Base-by-base conservation (phyloP, 2,113 vertebrate species). In the Antigone vipio region DNA sequence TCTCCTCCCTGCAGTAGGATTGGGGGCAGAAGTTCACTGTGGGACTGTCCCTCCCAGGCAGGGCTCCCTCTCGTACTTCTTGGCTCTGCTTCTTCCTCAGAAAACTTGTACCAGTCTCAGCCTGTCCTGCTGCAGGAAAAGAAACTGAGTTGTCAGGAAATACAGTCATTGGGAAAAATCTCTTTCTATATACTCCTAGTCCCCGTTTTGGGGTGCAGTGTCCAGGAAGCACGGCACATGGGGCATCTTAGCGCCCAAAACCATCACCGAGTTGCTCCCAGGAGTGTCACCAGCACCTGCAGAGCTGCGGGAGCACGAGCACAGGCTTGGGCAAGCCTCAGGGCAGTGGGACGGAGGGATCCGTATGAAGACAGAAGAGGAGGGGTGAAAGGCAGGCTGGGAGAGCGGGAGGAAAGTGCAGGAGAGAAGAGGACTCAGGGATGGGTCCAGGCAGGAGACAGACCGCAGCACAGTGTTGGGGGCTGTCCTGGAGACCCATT, bases 171-270 rank as follows among this genome's bases (percentile, higher is more conserved):
- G 35, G 47, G 68, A 27, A 35, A 63, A 59, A 32, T 10, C 53
- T 56, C 49, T 63, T 40, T 35, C 42, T 47, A 0, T 0, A 0
- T 10, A 40, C 6, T 20, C n/a, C 44, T 13, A 6, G 17, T 38
- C 14, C 34, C 44, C 6, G 3, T 45, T 12, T 32, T 15, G 19
- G 76, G 42, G 13, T 8, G 32, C 49, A 19, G n/a, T 21, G 64
- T 29, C 18, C 0, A 0, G 27, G n/a, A 12, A 81, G 42, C 42
- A 38, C 6, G 35, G 63, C 35, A 42, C 12, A 2, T 0, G 3
- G 63, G 17, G 19, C 64, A 71, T 20, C 62, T 53, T 30, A 32
- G 56, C 47, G 15, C 74, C 29, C 49, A 18, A 3, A 49, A 4
- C 10, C 27, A 29, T 8, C 76, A 14, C 45, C 7, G 1, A 5